Evolutionary conservation across 2,113 vertebrate species (phyloP).

Genomic region (Scomber scombrus): DNA sequence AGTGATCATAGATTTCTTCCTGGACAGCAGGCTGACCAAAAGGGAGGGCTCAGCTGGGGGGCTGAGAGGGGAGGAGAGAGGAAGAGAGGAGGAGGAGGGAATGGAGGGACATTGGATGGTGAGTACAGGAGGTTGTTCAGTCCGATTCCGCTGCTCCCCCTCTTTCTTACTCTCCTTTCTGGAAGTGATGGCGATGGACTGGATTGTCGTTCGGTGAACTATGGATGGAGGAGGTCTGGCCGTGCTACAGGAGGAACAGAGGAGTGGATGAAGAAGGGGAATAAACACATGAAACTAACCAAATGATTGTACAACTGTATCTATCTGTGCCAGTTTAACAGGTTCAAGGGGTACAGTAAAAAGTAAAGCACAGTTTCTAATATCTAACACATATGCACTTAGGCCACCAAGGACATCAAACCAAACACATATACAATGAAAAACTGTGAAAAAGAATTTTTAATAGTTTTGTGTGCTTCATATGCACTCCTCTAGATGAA

Average conservation of each 20-base stretch:
- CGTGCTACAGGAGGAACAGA: slow-evolving; percentile 58
- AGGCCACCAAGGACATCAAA: slow-evolving; percentile 17
- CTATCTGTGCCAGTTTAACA: background rate
- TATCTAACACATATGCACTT: background rate
- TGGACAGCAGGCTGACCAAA: slow-evolving; percentile 78
- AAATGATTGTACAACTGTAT: background rate
- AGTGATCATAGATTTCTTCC: slow-evolving; percentile 72
- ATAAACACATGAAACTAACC: slow-evolving; percentile 9
- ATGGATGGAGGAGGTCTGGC: slow-evolving; percentile 45
- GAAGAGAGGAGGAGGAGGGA: slow-evolving; percentile 14
- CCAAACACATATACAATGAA: background rate
- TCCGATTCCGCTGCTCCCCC: slow-evolving; percentile 60
- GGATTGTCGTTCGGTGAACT: slow-evolving; percentile 64
- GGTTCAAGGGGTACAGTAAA: background rate
- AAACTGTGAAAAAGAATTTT: slow-evolving; percentile 3
- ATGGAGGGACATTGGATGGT: background rate
- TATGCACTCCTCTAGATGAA: background rate
- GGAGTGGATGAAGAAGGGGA: slow-evolving; percentile 44
- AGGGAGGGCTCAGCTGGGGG: slow-evolving; percentile 76
- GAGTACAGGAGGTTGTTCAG: slow-evolving; percentile 10
- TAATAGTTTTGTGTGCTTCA: background rate
- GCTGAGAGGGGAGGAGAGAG: slow-evolving; percentile 41
- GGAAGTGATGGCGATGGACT: slow-evolving; percentile 72
- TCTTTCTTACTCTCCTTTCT: slow-evolving; percentile 77
- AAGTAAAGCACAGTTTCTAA: background rate